Base-by-base conservation (phyloP, 1,140 invertebrate species). In the Eufriesea mexicana region DNA sequence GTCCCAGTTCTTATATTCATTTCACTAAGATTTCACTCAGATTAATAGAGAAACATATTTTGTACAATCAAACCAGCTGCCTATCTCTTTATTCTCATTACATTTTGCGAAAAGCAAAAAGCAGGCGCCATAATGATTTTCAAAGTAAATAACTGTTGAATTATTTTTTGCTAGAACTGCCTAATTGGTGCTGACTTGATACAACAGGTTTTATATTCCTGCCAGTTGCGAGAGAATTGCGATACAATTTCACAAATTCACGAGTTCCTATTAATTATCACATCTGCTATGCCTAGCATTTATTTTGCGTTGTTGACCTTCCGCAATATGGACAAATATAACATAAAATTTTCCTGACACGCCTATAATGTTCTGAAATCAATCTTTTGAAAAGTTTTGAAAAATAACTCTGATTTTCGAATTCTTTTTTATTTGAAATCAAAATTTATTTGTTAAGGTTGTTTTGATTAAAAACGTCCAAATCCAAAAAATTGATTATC, bases 141-240 rank as follows among this genome's bases (percentile, higher is more conserved):
- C 45, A 47, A 77, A 83, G n/a, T 12, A 8, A 35, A 4, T 47
- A 4, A 18, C 55, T 28, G n/a, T 16, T 47, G 28, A 64, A 70
- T 77, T 78, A 57, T 78, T 77, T 78, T 59, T 71, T 66, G 51
- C 25, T 55, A 4, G 59, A 42, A 55, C 51, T 2, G 20, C 35
- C 8, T 62, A 62, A 75, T 81, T 20, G 23, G 23, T 51, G n/a
- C 7, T 10, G 35, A 51, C 28, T 10, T 35, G 57, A 72, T 47
- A 42, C 9, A 45, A 79, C 77, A 42, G 59, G 57, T 74, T 66
- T 28, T 47, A 5, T 18, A 71, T 54, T 62, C 45, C 54, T 49
- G 20, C 8, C 2, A 62, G 25, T 42, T 28, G 8, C 5, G n/a
- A n/a, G 35, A 35, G 35, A 35, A 35, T 35, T 35, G 35, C 35